Evolutionary conservation across 2,888 invertebrate genomes (phyloP), one percentile per base, ranked within the genome.

Genomic region (Hemaris fuciformis): DNA sequence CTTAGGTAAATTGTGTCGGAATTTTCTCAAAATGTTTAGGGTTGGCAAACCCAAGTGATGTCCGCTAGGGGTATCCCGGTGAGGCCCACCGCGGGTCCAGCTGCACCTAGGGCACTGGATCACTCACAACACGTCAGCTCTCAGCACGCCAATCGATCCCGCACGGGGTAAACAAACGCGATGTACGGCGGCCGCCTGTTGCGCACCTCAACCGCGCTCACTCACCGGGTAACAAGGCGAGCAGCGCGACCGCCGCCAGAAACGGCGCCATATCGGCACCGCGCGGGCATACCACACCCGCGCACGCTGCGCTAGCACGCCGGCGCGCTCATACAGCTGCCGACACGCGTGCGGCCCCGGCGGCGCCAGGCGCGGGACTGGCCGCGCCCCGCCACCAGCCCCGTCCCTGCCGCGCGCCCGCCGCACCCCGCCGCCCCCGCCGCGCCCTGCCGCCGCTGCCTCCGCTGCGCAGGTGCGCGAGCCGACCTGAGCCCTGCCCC

Each of bases 271-370:
- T 91, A 81, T 82, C 89, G 83, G 87, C 84, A 84, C 82, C 85
- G 91, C 91, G 91, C 91, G 91, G 91, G 89, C 91, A 90, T 89
- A 89, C 88, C 90, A 89, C 91, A 89, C 89, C 89, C 90, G 91
- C 90, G 90, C 90, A 84, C 88, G 87, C 87, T 84, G 88, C 89
- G 89, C 90, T 90, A 91, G 88, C 89, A 90, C 88, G 83, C 83
- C 81, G 87, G 81, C 89, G 88, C 88, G 86, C 87, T 88, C 88
- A 89, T 90, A 85, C 90, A 87, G 84, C 85, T 85, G 72, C 68
- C 76, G 66, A 75, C 71, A 68, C 70, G 69, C 81, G 77, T 76
- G 80, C 87, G 82, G 84, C 88, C 88, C 88, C 83, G 83, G 85
- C 88, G 83, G 87, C 87, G 84, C 87, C 79, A 84, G 85, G 89